phyloP scores from a whole-genome alignment of 2,888 invertebrate species.

The Abrostola triplasia region DNA sequence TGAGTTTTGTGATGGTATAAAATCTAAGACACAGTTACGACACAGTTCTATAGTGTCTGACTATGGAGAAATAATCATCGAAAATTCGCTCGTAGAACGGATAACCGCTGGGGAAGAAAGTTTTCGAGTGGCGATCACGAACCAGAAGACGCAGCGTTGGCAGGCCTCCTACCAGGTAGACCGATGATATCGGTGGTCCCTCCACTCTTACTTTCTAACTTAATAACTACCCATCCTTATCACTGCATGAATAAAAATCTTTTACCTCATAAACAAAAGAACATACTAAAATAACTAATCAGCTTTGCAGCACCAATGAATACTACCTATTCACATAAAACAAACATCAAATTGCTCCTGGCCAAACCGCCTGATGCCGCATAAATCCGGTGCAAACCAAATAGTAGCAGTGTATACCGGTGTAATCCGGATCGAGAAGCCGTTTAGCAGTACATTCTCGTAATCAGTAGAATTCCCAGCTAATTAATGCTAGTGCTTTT shows the following conservation, averaged over 20 bases:
- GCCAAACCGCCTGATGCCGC: constrained; percentile 4
- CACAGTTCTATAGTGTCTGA: too few relatives aligned
- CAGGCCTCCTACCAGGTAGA: too few relatives aligned
- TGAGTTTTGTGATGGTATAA: too few relatives aligned
- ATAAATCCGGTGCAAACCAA: constrained; percentile 21
- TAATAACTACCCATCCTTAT: too few relatives aligned
- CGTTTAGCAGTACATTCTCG: not conserved
- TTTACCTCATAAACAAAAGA: not conserved
- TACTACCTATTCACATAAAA: constrained; percentile 6
- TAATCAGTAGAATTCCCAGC: constrained; percentile 19
- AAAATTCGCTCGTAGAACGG: too few relatives aligned
- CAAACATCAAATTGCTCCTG: not conserved
- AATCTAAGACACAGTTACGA: too few relatives aligned
- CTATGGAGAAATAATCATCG: too few relatives aligned
- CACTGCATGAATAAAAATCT: not conserved
- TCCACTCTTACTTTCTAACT: too few relatives aligned
- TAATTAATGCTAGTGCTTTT: constrained; percentile 32
- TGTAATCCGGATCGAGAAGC: constrained; percentile 27
- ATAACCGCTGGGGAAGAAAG: too few relatives aligned
- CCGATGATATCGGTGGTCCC: too few relatives aligned
- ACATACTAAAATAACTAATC: not conserved
- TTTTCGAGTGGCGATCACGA: too few relatives aligned
- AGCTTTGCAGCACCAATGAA: constrained; percentile 5
- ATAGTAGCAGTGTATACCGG: constrained; percentile 8
- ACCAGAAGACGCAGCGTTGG: too few relatives aligned